Evolutionary conservation across 2,113 vertebrate species (phyloP), one percentile per base, ranked within the genome.

Genomic region (Ivindomyrus marchei): DNA sequence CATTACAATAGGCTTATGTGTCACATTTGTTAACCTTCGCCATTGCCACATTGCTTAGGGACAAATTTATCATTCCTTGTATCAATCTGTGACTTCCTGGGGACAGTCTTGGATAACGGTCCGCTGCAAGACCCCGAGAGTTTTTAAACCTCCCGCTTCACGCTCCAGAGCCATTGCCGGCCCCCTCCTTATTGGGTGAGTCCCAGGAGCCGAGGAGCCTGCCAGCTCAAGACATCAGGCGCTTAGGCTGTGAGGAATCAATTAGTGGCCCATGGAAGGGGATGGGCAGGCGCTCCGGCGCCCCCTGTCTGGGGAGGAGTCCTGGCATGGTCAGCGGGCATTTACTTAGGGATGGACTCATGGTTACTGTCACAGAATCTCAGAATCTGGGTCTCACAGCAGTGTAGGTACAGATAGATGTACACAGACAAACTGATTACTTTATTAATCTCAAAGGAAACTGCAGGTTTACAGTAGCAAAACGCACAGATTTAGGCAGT

Each of bases 151-250:
- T 70, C 27, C 50, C 70, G 31, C 15, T 36, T 87, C 50, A 56
- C n/a, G 27, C 50, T 87, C n/a, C 8, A 52, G 31, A 3, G 24
- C 3, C 46, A 45, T 74, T 2, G n/a, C 24, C 62, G 0, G 42
- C 62, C 10, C 9, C 27, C 10, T 47, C 39, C 24, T 62, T 66
- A 47, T 49, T 70, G n/a, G 24, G 27, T 50, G 87, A 84, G 62
- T 19, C 31, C 70, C 47, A 42, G 42, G 87, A 58, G 87, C 87
- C 3, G 19, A 50, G 46, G 42, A 88, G 88, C 49, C 39, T 90
- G 90, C 70, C 90, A 90, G 87, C 50, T 74, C 17, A 47, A 49
- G 49, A 31, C 87, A 83, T 80, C 13, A 88, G 84, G 36, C 83
- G 49, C 19, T n/a, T 45, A 46, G 8, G 66, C 24, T 90, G 89